phyloP scores from a whole-genome alignment of 1,140 invertebrate species.

The Temnothorax curvispinosus region DNA sequence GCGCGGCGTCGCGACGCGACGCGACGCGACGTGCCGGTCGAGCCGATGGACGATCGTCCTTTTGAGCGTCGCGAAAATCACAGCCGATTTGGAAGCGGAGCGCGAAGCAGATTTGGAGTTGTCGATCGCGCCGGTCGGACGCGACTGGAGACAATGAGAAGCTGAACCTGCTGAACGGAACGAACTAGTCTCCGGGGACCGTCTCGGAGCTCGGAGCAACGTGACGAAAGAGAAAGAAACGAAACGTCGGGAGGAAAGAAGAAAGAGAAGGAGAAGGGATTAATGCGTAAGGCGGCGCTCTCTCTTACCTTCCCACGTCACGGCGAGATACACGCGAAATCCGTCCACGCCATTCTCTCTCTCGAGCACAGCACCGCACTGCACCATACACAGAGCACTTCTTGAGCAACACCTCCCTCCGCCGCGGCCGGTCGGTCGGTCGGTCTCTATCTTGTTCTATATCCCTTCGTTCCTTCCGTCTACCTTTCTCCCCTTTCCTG shows the following conservation, averaged over 20 bases:
- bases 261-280: background rate
- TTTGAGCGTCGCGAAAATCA: background rate
- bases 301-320: slow-evolving; percentile 74
- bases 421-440: background rate
- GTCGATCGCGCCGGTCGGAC: slow-evolving; percentile 31
- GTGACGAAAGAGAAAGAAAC: background rate
- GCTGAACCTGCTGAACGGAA: too few relatives aligned
- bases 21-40: slow-evolving; percentile 12
- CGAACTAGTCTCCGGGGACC: too few relatives aligned
- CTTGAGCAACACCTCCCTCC: slow-evolving; percentile 71
- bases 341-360: slow-evolving; percentile 75
- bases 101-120: background rate
- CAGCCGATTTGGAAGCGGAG: background rate
- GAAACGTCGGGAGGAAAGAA: background rate
- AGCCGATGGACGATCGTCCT: background rate
- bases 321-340: slow-evolving; percentile 73
- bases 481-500: slow-evolving; percentile 19
- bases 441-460: slow-evolving; percentile 50
- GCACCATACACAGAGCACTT: slow-evolving; percentile 75
- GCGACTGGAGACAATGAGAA: slow-evolving; percentile 7
- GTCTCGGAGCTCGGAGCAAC: background rate
- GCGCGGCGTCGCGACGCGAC: background rate
- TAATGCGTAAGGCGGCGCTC: background rate
- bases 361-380: slow-evolving; percentile 76
- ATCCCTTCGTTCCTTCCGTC: slow-evolving; percentile 29